These are phyloP conservation scores for Troides helena DNA, from an alignment of 2,888 invertebrate genomes.

Conservation along the genomic window DNA sequence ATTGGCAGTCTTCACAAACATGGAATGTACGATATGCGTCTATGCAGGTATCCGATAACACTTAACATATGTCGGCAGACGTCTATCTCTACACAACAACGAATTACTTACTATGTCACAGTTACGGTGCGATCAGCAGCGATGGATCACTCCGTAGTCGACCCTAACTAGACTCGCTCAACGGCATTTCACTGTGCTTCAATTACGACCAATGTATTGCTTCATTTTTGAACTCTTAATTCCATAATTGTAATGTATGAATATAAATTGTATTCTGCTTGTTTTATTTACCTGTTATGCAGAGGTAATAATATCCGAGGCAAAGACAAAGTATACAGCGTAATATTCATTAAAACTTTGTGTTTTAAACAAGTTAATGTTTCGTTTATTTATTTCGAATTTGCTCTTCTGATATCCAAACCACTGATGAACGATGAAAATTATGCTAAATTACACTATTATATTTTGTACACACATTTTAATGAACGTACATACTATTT, in stretches of 20 bases:
- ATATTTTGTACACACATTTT: conserved; percentile 61
- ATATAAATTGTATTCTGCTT: background rate
- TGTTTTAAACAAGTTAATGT: too few relatives aligned
- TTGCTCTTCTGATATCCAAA: background rate
- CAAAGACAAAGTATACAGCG: background rate
- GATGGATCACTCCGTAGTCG: conserved; percentile 43
- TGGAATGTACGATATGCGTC: conserved; percentile 81
- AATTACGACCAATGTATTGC: conserved; percentile 4
- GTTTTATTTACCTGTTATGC: background rate
- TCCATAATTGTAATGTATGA: background rate
- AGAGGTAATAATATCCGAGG: background rate
- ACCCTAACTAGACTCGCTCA: conserved; percentile 29
- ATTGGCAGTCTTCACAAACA: conserved; percentile 80
- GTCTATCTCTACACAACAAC: conserved; percentile 75
- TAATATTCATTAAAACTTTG: background rate
- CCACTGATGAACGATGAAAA: too few relatives aligned
- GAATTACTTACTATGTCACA: conserved; percentile 64
- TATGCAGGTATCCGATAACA: conserved; percentile 78
- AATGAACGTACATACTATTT: conserved; percentile 30
- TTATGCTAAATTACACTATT: conserved; percentile 59
- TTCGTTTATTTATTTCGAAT: too few relatives aligned
- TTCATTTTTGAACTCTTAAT: conserved; percentile 4
- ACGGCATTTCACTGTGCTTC: conserved; percentile 11
- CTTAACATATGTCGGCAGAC: conserved; percentile 73
- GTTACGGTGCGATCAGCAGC: conserved; percentile 63